phyloP scores from a whole-genome alignment of 2,888 invertebrate genomes.

The Acrocera orbiculus region DNA sequence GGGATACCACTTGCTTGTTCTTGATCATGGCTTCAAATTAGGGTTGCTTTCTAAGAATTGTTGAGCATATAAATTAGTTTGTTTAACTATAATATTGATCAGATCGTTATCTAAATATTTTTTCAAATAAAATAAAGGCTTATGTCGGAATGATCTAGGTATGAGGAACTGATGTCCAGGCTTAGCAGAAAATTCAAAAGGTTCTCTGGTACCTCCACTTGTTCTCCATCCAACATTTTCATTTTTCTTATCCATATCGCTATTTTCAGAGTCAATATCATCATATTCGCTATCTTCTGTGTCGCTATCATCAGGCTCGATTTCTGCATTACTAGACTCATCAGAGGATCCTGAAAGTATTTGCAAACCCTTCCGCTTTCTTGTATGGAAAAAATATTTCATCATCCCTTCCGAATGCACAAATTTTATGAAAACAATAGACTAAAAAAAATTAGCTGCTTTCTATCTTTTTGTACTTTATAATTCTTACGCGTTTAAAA shows the following conservation, averaged over 20 bases:
- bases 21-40: not conserved
- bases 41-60: slow-evolving; percentile 1
- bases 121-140: slow-evolving; percentile 4
- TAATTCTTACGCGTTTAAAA: slow-evolving; percentile 5
- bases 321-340: slow-evolving; percentile 1
- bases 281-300: slow-evolving; percentile 1
- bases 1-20: not conserved
- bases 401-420: slow-evolving; percentile 3
- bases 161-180: slow-evolving; percentile 2
- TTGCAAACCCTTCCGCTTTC: slow-evolving; percentile 5
- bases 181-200: slow-evolving; percentile 2
- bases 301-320: not conserved
- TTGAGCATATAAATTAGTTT: slow-evolving; percentile 2
- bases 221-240: slow-evolving; percentile 1
- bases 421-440: slow-evolving; percentile 3
- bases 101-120: slow-evolving; percentile 4
- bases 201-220: slow-evolving; percentile 4
- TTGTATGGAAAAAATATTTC: slow-evolving; percentile 6
- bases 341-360: slow-evolving; percentile 4
- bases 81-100: slow-evolving; percentile 1
- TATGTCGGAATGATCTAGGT: slow-evolving; percentile 5
- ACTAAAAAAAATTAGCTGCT: slow-evolving; percentile 5
- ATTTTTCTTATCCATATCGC: slow-evolving; percentile 1
- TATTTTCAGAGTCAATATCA: not conserved
- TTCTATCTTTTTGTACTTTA: slow-evolving; percentile 3